Percentiles rank a stretch among this genome's conserved stretches.
phyloP scores from a whole-genome alignment of 2,113 vertebrate species.

The Sciurus niger region DNA sequence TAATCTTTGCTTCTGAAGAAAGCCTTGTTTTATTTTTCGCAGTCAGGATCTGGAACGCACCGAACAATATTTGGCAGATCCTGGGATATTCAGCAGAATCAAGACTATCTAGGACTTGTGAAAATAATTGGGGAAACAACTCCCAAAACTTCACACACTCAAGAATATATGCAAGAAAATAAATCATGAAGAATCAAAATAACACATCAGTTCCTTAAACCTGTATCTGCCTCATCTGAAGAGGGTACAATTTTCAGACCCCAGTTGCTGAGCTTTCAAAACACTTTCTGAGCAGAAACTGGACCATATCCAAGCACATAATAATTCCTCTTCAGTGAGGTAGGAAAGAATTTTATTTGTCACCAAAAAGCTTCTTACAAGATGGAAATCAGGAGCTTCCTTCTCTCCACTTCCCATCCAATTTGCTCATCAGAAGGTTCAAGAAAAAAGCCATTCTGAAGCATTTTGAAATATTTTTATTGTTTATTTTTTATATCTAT shows the following conservation, averaged over 20 bases:
- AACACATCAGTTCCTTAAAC: background rate
- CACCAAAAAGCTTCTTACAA: slow-evolving; percentile 8
- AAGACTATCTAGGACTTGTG: too few species aligned
- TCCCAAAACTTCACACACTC: background rate
- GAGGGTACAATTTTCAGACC: background rate
- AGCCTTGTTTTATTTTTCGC: background rate
- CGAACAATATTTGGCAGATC: background rate
- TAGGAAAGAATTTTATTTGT: background rate
- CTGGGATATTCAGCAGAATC: background rate
- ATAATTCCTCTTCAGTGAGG: background rate
- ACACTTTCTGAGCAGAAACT: background rate
- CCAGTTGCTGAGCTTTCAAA: background rate
- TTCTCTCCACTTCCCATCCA: background rate
- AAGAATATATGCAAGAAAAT: background rate
- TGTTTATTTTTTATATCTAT: background rate
- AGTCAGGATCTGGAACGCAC: background rate
- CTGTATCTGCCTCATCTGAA: background rate
- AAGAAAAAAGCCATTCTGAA: background rate
- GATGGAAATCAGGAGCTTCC: background rate
- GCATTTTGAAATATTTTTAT: background rate
- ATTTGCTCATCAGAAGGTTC: background rate
- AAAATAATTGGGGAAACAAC: background rate
- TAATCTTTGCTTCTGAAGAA: background rate
- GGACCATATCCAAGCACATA: background rate
- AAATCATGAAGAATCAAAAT: background rate